A percentile compares a stretch with the other conserved stretches of the same genome.
Conservation (phyloP, 2,113 vertebrate species). For the Catharus fuscescens region DNA sequence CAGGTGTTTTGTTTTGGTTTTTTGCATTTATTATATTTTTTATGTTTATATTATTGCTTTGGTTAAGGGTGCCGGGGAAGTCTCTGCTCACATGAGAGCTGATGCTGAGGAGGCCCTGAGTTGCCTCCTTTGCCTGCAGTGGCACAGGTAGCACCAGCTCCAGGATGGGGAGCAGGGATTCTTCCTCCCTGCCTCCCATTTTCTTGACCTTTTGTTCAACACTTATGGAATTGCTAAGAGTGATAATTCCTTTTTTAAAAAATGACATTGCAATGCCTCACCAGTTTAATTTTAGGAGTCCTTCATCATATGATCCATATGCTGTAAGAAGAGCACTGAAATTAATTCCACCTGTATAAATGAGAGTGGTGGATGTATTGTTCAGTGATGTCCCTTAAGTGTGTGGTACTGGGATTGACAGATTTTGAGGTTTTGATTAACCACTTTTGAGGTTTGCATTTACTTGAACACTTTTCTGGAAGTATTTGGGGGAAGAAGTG, state of each 20-base stretch:
- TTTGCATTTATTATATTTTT: neutral
- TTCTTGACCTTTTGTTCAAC: neutral
- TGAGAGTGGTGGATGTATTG: neutral
- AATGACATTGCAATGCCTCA: neutral
- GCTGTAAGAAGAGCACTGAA: neutral
- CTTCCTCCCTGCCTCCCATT: neutral
- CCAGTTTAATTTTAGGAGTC: neutral
- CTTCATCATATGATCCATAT: neutral
- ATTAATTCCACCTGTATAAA: neutral
- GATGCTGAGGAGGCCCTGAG: neutral
- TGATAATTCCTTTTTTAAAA: neutral
- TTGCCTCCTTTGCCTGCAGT: neutral
- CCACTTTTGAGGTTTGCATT: neutral
- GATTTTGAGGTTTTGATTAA: neutral
- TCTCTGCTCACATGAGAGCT: neutral
- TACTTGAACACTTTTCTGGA: neutral
- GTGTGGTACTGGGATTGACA: neutral
- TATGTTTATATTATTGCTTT: neutral
- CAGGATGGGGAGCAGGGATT: neutral
- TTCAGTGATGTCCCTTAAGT: neutral
- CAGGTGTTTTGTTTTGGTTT: neutral
- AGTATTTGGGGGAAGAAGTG: neutral
- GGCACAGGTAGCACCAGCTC: accelerated
- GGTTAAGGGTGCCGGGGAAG: neutral
- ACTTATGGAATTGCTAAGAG: neutral